These are phyloP conservation scores for Phaenicophaeus curvirostris DNA, from an alignment of 2,797 vertebrate species.

Conservation along the genomic window DNA sequence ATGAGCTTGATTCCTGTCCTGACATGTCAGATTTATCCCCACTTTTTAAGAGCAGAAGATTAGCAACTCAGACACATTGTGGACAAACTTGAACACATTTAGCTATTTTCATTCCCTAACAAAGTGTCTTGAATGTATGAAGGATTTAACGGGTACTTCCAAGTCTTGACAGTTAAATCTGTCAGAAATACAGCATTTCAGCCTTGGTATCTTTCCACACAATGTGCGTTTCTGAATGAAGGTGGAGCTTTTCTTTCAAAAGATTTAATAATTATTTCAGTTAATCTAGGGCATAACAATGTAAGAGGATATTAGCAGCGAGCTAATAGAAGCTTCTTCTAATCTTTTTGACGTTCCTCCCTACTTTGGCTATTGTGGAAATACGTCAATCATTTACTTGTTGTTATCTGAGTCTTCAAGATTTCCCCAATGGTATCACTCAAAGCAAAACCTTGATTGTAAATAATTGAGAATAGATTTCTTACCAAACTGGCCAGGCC, in stretches of 20 bases:
- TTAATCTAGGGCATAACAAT: background rate
- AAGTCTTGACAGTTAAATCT: background rate
- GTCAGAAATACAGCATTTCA: background rate
- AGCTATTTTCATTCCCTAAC: background rate
- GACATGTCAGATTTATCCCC: background rate
- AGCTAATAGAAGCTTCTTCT: background rate
- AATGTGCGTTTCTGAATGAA: background rate
- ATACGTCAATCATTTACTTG: background rate
- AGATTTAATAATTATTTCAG: background rate
- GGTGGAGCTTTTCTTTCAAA: background rate
- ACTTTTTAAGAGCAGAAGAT: background rate
- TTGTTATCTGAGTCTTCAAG: conserved; percentile 10
- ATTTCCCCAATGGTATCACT: conserved; percentile 16
- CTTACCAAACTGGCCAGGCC: conserved; percentile 40
- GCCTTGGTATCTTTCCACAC: background rate
- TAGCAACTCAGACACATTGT: background rate
- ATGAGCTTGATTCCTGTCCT: background rate
- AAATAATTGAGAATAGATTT: conserved; percentile 42
- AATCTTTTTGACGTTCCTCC: background rate
- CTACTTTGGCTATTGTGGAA: background rate
- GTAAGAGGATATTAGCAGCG: background rate
- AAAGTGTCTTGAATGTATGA: background rate
- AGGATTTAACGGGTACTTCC: background rate
- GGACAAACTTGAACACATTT: background rate
- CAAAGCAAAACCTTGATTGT: conserved; percentile 21